phyloP scores from a whole-genome alignment of 2,797 vertebrate genomes.

The Sebastes glaucus region DNA sequence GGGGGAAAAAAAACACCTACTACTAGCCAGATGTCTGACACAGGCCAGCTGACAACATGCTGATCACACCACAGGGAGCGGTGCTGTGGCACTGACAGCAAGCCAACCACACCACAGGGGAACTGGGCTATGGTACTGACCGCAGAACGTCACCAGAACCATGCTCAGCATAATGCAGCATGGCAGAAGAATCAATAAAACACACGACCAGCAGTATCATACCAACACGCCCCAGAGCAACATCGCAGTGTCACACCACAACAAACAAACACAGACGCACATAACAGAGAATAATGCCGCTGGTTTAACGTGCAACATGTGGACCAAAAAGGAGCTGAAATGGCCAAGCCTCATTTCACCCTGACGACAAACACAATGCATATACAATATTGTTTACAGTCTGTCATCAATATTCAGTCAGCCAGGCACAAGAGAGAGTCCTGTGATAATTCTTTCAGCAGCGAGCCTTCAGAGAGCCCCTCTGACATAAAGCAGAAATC shows the following conservation, averaged over 20 bases:
- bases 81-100: constrained; percentile 62
- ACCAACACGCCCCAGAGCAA: constrained; percentile 10
- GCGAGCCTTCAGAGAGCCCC: constrained; percentile 64
- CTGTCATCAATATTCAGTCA: constrained; percentile 77
- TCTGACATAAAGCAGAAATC: constrained; percentile 81
- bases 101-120: constrained; percentile 70
- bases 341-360: background rate
- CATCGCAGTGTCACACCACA: background rate
- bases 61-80: constrained; percentile 73
- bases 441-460: constrained; percentile 80
- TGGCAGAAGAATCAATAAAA: constrained; percentile 82
- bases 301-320: background rate
- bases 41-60: constrained; percentile 49
- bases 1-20: constrained; percentile 1
- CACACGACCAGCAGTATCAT: constrained; percentile 28
- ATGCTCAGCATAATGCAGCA: constrained; percentile 75
- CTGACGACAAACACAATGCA: constrained; percentile 7
- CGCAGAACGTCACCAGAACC: constrained; percentile 79
- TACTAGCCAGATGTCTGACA: constrained; percentile 53
- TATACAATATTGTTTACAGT: constrained; percentile 65
- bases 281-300: background rate
- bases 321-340: background rate
- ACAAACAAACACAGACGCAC: background rate
- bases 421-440: constrained; percentile 67
- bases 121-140: constrained; percentile 77